phyloP scores from a whole-genome alignment of 2,113 vertebrate species.

The Morone chrysops region DNA sequence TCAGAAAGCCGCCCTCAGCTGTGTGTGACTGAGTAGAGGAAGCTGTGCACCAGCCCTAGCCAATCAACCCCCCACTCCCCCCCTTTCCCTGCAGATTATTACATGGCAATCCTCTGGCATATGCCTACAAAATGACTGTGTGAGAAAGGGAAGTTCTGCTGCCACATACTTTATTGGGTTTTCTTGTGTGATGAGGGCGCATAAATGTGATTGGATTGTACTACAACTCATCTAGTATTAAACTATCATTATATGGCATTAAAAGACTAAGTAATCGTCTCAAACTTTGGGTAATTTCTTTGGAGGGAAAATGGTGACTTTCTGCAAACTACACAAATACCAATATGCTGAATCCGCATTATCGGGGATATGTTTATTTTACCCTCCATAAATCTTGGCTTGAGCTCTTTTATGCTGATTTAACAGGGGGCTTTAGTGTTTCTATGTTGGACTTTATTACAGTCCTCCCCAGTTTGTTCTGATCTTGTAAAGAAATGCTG shows the following conservation, averaged over 20 bases:
- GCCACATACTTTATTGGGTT: conserved; percentile 53
- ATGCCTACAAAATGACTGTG: conserved; percentile 52
- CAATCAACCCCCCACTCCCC: conserved; percentile 16
- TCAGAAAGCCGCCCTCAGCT: conserved; percentile 35
- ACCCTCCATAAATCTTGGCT: neutral
- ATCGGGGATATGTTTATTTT: conserved; percentile 19
- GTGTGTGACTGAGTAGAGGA: conserved; percentile 32
- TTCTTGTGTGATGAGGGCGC: conserved; percentile 35
- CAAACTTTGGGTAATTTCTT: conserved; percentile 24
- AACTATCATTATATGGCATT: conserved; percentile 11
- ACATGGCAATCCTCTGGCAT: conserved; percentile 67
- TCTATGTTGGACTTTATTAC: conserved; percentile 23
- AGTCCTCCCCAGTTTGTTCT: conserved; percentile 37
- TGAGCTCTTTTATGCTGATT: conserved; percentile 38
- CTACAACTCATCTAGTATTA: neutral
- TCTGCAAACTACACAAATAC: conserved; percentile 2
- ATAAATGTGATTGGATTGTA: conserved; percentile 46
- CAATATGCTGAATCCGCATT: conserved; percentile 14
- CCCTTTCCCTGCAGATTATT: conserved; percentile 61
- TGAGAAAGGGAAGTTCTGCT: conserved; percentile 30
- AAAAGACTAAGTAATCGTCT: conserved; percentile 30
- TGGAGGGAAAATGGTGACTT: neutral
- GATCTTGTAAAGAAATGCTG: conserved; percentile 42
- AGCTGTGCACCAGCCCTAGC: conserved; percentile 19
- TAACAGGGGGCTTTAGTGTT: conserved; percentile 21